These are phyloP conservation scores for Anthrax anthrax DNA, from an alignment of 2,888 invertebrate species.

Conservation along the genomic window DNA sequence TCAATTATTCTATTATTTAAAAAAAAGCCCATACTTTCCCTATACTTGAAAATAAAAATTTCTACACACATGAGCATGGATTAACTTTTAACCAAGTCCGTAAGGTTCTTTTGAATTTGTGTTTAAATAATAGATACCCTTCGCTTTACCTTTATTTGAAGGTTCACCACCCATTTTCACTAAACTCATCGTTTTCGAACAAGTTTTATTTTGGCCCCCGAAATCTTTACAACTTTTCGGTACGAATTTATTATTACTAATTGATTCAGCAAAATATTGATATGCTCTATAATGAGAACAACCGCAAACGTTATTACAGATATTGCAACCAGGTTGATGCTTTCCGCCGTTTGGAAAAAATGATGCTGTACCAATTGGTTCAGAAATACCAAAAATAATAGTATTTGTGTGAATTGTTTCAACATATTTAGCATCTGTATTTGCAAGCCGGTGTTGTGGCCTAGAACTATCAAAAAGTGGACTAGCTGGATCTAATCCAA, in stretches of 20 bases:
- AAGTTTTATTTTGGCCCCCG: not conserved
- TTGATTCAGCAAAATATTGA: constrained; percentile 34
- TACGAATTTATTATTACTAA: constrained; percentile 13
- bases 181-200: constrained; percentile 14
- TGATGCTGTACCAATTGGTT: constrained; percentile 39
- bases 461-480: constrained; percentile 21
- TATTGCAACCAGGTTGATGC: constrained; percentile 44
- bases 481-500: constrained; percentile 33
- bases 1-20: no score
- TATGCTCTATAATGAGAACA: constrained; percentile 36
- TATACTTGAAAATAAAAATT: no score
- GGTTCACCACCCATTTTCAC: constrained; percentile 1
- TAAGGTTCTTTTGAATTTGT: no score
- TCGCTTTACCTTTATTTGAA: not conserved
- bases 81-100: no score
- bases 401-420: constrained; percentile 29
- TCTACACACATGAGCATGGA: no score
- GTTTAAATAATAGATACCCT: not conserved
- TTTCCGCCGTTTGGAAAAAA: constrained; percentile 46
- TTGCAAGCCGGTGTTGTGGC: constrained; percentile 18
- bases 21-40: no score
- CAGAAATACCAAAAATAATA: constrained; percentile 22
- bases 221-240: not conserved
- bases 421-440: constrained; percentile 25
- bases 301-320: constrained; percentile 15